Evolutionary conservation across 2,797 vertebrate genomes (phyloP), one percentile per base, ranked within the genome.

Genomic region (Ptychobarbus kaznakovi): DNA sequence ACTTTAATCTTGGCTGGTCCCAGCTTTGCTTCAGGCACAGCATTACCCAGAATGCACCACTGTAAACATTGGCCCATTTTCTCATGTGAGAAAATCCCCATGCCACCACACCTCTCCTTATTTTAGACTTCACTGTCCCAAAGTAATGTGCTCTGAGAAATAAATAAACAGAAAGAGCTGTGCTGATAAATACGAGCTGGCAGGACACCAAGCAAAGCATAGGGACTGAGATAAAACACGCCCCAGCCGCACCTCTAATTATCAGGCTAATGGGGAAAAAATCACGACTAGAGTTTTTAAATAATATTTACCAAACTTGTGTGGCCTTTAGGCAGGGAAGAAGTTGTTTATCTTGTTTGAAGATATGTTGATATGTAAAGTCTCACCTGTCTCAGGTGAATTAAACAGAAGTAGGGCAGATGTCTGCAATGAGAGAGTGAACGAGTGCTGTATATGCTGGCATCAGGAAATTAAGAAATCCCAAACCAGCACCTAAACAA

Each of bases 241-340:
- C 84, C 66, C 63, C 76, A 87, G 74, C 82, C 88, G 85, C 85
- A 87, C 80, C 88, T 87, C 86, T 82, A 81, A 87, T 83, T 73
- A 85, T 78, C 40, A 68, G 56, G 32, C 74, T 79, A 80, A 77
- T 80, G 68, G 28, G 7, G 44, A 51, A 42, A 38, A 86, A 74
- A 79, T 85, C 63, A 69, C 66, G 15, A 82, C 70, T 66, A 38
- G 49, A 46, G 35, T 58, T 58, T 42, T 58, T 56, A 6, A 51
- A 35, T 65, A 79, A 84, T 80, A 74, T 80, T 83, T 72, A 82
- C 44, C 32, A 78, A 49, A 81, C 51, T 51, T 72, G 63, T 75
- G 61, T 61, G 63, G 79, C 74, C 75, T 82, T 1, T 15, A 28
- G n/a, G 49, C 68, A 79, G 46, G 49, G 74, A 53, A 69, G 46